These are phyloP conservation scores for Heliconius melpomene DNA, from an alignment of 1,140 invertebrate species.

Conservation along the genomic window DNA sequence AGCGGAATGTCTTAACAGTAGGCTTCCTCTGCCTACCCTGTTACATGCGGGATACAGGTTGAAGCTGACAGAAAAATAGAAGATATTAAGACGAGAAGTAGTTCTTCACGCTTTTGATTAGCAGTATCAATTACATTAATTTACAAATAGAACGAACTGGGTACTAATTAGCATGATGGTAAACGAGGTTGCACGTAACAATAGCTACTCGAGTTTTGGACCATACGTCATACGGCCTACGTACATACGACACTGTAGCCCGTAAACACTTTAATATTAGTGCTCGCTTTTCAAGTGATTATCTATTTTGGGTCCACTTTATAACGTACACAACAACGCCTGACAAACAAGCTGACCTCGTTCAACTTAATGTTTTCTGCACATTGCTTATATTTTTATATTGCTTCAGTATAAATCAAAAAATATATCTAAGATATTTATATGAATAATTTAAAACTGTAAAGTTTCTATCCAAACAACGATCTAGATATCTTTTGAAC, in stretches of 20 bases:
- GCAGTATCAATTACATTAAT: background rate
- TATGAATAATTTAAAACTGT: background rate
- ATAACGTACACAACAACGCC: background rate
- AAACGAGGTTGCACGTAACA: slow-evolving; percentile 13
- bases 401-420: background rate
- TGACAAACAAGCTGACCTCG: background rate
- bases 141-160: slow-evolving; percentile 8
- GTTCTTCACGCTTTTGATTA: background rate
- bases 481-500: background rate
- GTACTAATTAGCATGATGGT: slow-evolving; percentile 4
- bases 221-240: slow-evolving; percentile 12
- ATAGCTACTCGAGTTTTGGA: slow-evolving; percentile 13
- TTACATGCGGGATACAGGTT: too few relatives aligned
- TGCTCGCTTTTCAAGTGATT: slow-evolving; percentile 15
- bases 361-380: background rate
- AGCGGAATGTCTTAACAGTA: too few relatives aligned
- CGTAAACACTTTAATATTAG: slow-evolving; percentile 19
- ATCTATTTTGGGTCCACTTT: slow-evolving; percentile 23
- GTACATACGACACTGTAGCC: background rate
- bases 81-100: background rate
- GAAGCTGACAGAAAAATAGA: too few relatives aligned
- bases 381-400: slow-evolving; percentile 10
- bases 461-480: background rate
- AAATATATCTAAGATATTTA: background rate
- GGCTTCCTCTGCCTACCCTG: too few relatives aligned